phyloP scores from a whole-genome alignment of 2,113 vertebrate genomes.

The Spermophilus dauricus region DNA sequence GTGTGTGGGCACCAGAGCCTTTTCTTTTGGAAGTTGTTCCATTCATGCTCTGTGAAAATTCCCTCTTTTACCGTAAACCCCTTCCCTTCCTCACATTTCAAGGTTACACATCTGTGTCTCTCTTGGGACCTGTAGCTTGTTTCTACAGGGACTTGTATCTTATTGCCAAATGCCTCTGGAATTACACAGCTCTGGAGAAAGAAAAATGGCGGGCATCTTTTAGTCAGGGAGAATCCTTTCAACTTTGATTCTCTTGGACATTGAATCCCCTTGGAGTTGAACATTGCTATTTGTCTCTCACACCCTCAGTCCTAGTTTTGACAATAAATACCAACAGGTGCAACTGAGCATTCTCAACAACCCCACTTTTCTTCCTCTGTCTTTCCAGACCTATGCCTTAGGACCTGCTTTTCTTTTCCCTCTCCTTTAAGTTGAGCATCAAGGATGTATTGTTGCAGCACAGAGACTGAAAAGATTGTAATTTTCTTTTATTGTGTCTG shows the following conservation, averaged over 20 bases:
- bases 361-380: not conserved
- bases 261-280: not conserved
- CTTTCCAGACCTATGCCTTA: constrained; percentile 14
- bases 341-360: not conserved
- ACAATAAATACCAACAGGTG: constrained; percentile 60
- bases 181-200: constrained; percentile 57
- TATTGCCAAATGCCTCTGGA: constrained; percentile 41
- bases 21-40: constrained; percentile 43
- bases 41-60: not conserved
- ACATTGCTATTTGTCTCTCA: not conserved
- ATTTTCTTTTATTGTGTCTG: constrained; percentile 90
- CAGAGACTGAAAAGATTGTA: constrained; percentile 86
- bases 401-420: constrained; percentile 18
- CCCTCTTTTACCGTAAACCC: not conserved
- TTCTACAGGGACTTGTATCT: constrained; percentile 59
- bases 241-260: not conserved
- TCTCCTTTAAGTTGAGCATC: constrained; percentile 81
- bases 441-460: constrained; percentile 85
- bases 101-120: constrained; percentile 55
- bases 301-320: not conserved
- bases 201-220: not conserved
- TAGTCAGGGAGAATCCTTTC: not conserved
- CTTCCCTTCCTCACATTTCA: constrained; percentile 59
- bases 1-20: not conserved
- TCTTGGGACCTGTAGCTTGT: constrained; percentile 57